Evolutionary conservation across 2,113 vertebrate species (phyloP), one percentile per base, ranked within the genome.

Genomic region (Ranitomeya imitator): DNA sequence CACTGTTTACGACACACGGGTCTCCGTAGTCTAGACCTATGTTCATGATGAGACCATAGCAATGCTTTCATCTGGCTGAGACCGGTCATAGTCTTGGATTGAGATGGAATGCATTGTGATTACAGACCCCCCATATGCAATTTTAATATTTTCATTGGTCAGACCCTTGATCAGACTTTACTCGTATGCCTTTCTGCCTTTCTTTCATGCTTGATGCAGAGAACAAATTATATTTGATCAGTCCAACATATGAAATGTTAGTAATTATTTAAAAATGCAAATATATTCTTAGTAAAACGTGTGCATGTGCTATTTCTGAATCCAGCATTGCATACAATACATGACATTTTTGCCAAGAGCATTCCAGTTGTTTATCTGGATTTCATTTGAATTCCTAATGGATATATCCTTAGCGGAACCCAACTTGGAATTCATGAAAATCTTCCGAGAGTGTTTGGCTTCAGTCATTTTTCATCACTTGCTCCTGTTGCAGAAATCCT

Each of bases 301-400:
- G 65, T 74, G 37, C 86, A 86, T 52, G 51, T 79, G 59, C 79
- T 86, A 15, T 65, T 69, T 88, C n/a, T 74, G 31, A 82, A 52
- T 37, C 10, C 73, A 83, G 52, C 63, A 57, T 54, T 69, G 78
- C 79, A 74, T 61, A 83, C 54, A 83, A 82, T 88, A 61, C 65
- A 13, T 51, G 67, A 74, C n/a, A 73, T 52, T 74, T 81, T 83
- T 88, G 79, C 86, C 86, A 82, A 83, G 19, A 14, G 54, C 52
- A 82, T 88, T 82, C 79, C 86, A 74, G 61, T 73, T 81, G 55
- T 82, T 82, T 88, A 61, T 88, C 86, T 88, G 79, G 86, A 74
- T 88, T 88, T 74, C 10, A 88, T 88, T 74, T 73, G 67, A 60
- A 73, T 82, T 80, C 67, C 37, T 82, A 88, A 88, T 81, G 78